phyloP scores from a whole-genome alignment of 2,797 vertebrate species.

The Notoglanidium macrostoma region DNA sequence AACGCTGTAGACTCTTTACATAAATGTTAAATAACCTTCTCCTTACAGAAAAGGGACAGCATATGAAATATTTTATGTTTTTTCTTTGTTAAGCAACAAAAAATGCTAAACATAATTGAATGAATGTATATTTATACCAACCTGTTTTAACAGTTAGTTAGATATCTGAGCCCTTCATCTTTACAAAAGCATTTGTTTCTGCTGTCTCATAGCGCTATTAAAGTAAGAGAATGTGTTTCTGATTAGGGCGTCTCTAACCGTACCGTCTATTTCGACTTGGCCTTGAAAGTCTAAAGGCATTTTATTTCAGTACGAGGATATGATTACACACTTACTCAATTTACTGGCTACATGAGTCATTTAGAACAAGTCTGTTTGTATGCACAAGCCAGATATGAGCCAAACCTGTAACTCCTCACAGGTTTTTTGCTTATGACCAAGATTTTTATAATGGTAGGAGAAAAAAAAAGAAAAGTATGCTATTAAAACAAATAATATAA shows the following conservation, averaged over 20 bases:
- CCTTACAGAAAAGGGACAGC: neutral
- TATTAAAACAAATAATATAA: neutral
- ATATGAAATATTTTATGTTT: neutral
- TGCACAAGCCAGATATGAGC: neutral
- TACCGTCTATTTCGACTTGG: neutral
- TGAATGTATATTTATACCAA: neutral
- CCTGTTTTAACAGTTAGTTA: no score
- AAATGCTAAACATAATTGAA: neutral
- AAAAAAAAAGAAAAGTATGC: neutral
- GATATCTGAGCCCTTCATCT: neutral
- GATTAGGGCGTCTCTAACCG: neutral
- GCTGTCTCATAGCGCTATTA: neutral
- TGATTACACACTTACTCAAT: constrained; percentile 20
- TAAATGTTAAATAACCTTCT: neutral
- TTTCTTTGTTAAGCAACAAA: neutral
- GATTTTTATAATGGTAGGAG: neutral
- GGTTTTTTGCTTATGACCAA: neutral
- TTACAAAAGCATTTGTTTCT: neutral
- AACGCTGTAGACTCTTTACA: neutral
- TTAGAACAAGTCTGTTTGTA: neutral
- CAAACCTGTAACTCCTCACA: neutral
- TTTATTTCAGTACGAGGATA: constrained; percentile 7
- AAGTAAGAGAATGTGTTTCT: constrained; percentile 12
- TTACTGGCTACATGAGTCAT: constrained; percentile 15
- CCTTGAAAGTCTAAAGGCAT: constrained; percentile 5